phyloP scores from a whole-genome alignment of 2,113 vertebrate species.

The Eleginops maclovinus region DNA sequence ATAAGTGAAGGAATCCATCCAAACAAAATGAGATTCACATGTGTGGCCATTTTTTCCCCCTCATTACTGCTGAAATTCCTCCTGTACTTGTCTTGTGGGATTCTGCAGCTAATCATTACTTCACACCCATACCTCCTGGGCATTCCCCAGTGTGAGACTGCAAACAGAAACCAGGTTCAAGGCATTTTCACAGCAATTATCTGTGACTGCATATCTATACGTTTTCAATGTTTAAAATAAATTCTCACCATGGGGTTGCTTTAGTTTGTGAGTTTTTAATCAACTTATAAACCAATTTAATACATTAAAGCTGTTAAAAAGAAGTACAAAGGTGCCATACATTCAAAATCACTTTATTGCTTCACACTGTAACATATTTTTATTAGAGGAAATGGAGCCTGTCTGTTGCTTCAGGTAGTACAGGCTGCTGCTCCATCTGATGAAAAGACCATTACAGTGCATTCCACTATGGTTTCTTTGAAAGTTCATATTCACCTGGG shows the following conservation, averaged over 20 bases:
- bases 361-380: slow-evolving; percentile 10
- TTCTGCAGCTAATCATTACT: slow-evolving; percentile 42
- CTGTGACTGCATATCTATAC: not conserved
- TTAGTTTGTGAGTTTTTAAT: not conserved
- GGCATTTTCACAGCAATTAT: slow-evolving; percentile 20
- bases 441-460: slow-evolving; percentile 59
- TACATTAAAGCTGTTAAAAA: not conserved
- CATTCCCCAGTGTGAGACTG: slow-evolving; percentile 2
- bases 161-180: not conserved
- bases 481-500: slow-evolving; percentile 66
- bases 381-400: slow-evolving; percentile 6
- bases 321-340: not conserved
- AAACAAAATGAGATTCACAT: slow-evolving; percentile 8
- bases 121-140: slow-evolving; percentile 18
- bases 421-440: slow-evolving; percentile 38
- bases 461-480: slow-evolving; percentile 62
- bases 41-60: slow-evolving; percentile 35
- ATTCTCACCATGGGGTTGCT: not conserved
- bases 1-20: not conserved
- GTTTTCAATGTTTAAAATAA: not conserved
- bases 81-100: slow-evolving; percentile 25
- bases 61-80: slow-evolving; percentile 51
- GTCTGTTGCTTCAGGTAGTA: slow-evolving; percentile 4
- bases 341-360: not conserved
- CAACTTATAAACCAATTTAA: not conserved